A percentile compares a stretch with the other conserved stretches of the same genome.
These are phyloP conservation scores for Cephalotes varians DNA, from an alignment of 2,888 invertebrate species.

Conservation along the genomic window DNA sequence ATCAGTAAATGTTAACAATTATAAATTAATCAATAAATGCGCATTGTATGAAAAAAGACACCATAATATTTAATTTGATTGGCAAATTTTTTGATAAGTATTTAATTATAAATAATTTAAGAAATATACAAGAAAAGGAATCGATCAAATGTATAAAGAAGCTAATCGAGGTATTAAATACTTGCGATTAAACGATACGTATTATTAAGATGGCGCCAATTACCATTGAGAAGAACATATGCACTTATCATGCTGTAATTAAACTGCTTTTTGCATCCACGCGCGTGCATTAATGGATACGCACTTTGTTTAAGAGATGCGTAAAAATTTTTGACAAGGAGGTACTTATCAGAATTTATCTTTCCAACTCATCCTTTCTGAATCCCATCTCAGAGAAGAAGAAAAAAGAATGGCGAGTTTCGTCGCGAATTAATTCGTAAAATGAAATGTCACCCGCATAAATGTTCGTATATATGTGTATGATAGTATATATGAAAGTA, in stretches of 20 bases:
- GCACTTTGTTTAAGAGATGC: conserved; percentile 18
- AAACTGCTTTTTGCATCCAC: conserved; percentile 19
- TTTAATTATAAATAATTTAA: neutral
- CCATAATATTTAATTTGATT: neutral
- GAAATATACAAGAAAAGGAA: neutral
- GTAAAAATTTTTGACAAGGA: conserved; percentile 25
- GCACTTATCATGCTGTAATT: conserved; percentile 35
- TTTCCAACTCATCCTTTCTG: conserved; percentile 28
- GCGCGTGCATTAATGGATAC: conserved; percentile 19
- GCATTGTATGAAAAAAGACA: neutral
- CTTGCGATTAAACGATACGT: conserved; percentile 4
- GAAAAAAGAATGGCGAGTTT: neutral
- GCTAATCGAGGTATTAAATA: conserved; percentile 1
- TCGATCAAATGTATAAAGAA: neutral
- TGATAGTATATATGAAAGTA: neutral
- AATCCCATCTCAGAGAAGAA: neutral
- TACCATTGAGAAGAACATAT: neutral
- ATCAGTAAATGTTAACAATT: neutral
- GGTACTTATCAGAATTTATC: conserved; percentile 43
- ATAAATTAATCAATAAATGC: neutral
- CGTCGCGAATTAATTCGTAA: conserved; percentile 21
- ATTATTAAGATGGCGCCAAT: conserved; percentile 29
- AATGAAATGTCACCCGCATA: conserved; percentile 1
- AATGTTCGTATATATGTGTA: neutral
- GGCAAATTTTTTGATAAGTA: neutral